These are phyloP conservation scores for Tiaroga cobitis DNA, from an alignment of 2,797 vertebrate species.

Conservation along the genomic window DNA sequence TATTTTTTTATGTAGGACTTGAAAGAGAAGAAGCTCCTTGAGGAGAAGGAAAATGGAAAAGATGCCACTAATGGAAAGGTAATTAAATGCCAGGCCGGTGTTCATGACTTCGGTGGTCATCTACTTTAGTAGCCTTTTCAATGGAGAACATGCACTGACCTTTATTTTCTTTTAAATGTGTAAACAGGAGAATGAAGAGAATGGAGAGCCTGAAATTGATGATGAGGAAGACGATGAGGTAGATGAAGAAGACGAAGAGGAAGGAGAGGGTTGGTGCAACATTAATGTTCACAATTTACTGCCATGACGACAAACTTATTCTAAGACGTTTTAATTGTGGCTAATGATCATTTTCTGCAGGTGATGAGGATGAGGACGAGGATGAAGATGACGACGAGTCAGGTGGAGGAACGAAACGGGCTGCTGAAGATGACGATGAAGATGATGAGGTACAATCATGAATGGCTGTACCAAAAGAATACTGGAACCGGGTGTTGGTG, in stretches of 20 bases:
- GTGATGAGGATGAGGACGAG: slow-evolving; percentile 87
- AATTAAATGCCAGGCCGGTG: background rate
- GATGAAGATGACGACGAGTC: slow-evolving; percentile 90
- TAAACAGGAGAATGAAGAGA: slow-evolving; percentile 90
- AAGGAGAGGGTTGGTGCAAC: slow-evolving; percentile 84
- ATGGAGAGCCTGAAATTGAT: slow-evolving; percentile 92
- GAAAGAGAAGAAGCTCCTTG: slow-evolving; percentile 92
- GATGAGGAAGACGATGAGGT: slow-evolving; percentile 94
- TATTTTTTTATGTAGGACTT: slow-evolving; percentile 79
- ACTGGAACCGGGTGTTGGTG: no score
- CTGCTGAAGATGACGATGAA: slow-evolving; percentile 87
- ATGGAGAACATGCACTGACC: no score
- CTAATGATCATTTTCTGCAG: slow-evolving; percentile 53
- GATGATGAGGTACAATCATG: slow-evolving; percentile 73
- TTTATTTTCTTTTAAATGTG: background rate
- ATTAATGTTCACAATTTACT: background rate
- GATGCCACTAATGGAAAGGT: slow-evolving; percentile 93
- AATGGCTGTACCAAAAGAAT: background rate
- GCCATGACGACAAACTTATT: no score
- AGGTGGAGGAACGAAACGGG: slow-evolving; percentile 87
- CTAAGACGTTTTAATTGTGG: background rate
- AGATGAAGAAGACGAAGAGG: slow-evolving; percentile 93
- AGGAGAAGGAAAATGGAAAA: slow-evolving; percentile 94
- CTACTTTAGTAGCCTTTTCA: no score
- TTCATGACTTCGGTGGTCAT: no score